A percentile compares a stretch with the other conserved stretches of the same genome.
phyloP scores from a whole-genome alignment of 2,113 vertebrate species.

The Thinocorus orbignyianus region DNA sequence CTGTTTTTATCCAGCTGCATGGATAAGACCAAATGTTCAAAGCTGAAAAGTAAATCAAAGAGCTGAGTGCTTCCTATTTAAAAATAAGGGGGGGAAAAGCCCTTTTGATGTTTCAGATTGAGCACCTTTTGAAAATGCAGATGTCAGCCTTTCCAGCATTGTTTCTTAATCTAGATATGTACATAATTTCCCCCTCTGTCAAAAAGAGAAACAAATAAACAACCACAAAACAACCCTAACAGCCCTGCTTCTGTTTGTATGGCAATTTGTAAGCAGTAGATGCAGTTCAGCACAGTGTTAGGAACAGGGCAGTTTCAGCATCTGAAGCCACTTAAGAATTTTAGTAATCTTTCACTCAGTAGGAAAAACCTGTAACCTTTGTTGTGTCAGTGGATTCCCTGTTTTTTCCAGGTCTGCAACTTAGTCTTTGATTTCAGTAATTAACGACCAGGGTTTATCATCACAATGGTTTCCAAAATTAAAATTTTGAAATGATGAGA shows the following conservation, averaged over 20 bases:
- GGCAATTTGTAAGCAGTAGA: background rate
- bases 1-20: too few relatives aligned
- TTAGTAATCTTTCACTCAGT: accelerated
- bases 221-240: accelerated
- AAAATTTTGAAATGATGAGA: background rate
- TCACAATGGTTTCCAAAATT: background rate
- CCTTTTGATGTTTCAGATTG: background rate
- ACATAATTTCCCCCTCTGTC: background rate
- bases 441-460: background rate
- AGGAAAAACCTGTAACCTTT: background rate
- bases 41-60: background rate
- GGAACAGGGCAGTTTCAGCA: background rate
- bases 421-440: background rate
- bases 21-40: background rate
- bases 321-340: background rate
- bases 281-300: accelerated
- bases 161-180: too few relatives aligned
- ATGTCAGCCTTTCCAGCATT: background rate
- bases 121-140: background rate
- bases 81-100: background rate
- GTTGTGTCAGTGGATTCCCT: background rate
- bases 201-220: background rate
- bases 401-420: background rate
- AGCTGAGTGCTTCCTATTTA: background rate
- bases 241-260: accelerated